Evolutionary conservation across 2,797 vertebrate species (phyloP).

Genomic region (Taeniopygia guttata): DNA sequence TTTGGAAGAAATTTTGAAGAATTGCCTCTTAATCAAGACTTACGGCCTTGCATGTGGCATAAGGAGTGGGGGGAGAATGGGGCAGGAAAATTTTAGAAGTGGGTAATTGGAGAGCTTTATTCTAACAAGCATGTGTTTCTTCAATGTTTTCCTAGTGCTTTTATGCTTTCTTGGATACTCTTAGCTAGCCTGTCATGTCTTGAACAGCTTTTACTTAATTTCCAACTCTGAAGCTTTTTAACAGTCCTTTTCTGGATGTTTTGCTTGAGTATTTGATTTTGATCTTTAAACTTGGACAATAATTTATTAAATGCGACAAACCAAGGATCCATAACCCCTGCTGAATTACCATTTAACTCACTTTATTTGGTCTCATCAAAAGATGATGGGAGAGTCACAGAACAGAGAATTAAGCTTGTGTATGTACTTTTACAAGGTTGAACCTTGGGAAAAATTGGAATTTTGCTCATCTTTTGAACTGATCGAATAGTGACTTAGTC

Average conservation of each 20-base stretch:
- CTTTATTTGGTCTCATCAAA: not conserved
- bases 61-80: no score
- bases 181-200: not conserved
- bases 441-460: not conserved
- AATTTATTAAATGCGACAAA: not conserved
- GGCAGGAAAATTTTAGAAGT: not conserved
- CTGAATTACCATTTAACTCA: not conserved
- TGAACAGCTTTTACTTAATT: not conserved
- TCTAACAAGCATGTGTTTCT: slow-evolving; percentile 19
- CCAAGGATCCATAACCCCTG: not conserved
- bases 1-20: not conserved
- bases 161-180: not conserved
- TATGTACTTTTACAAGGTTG: not conserved
- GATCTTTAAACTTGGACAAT: not conserved
- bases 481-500: not conserved
- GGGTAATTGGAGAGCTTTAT: not conserved
- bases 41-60: not conserved
- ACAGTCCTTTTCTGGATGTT: not conserved
- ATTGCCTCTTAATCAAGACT: not conserved
- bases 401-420: not conserved
- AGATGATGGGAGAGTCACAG: not conserved
- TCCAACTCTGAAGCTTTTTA: not conserved
- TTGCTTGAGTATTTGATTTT: not conserved
- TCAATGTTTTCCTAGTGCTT: not conserved
- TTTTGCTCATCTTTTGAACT: not conserved